phyloP scores from a whole-genome alignment of 2,888 invertebrate genomes.

The Dione vanillae region DNA sequence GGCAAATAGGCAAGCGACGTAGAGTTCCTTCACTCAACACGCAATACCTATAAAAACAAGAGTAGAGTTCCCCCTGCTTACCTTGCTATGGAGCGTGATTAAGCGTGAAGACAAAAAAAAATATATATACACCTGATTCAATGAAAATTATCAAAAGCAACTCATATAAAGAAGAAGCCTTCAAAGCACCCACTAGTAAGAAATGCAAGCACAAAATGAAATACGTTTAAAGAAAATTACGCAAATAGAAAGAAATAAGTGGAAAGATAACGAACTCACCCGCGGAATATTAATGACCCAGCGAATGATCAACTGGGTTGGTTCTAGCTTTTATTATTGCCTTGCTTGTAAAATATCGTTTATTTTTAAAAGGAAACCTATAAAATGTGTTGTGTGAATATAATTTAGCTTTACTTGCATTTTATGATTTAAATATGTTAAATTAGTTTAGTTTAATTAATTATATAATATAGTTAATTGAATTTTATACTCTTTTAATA shows the following conservation, averaged over 20 bases:
- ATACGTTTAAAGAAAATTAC: conserved; percentile 37
- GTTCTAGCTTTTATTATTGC: conserved; percentile 30
- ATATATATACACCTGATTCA: not conserved
- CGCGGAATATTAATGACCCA: conserved; percentile 41
- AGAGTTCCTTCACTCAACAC: no score
- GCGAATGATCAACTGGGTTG: conserved; percentile 40
- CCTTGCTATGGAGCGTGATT: no score
- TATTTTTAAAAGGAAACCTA: not conserved
- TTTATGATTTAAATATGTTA: no score
- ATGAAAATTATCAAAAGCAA: conserved; percentile 15
- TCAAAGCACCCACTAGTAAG: conserved; percentile 9
- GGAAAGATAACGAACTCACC: conserved; percentile 42
- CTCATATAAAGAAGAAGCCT: conserved; percentile 8
- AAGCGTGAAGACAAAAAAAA: no score
- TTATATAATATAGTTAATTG: no score
- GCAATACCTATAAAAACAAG: no score
- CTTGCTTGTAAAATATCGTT: conserved; percentile 16
- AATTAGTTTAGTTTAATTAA: no score
- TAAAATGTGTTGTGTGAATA: not conserved
- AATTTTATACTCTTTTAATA: no score
- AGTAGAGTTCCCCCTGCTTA: no score
- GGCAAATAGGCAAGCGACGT: no score
- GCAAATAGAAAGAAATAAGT: conserved; percentile 39
- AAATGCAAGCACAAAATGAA: conserved; percentile 28
- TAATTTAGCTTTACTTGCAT: no score